Base-by-base conservation (phyloP, 2,888 invertebrate genomes). In the Teleiodes luculella region DNA sequence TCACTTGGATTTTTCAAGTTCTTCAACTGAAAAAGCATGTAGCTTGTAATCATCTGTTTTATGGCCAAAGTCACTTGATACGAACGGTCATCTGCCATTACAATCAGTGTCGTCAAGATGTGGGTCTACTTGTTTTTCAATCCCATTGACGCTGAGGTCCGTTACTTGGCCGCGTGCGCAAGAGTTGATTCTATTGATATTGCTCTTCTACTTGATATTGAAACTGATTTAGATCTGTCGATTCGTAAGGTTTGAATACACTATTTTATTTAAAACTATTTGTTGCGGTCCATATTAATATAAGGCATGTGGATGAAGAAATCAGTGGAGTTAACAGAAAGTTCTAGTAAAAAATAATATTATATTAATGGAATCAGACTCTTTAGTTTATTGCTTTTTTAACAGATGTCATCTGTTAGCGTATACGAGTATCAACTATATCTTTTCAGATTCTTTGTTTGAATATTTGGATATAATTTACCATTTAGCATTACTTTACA, bases 81-180 rank as follows among this genome's bases (percentile, higher is more conserved):
- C 49, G n/a, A 49, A 24, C 36, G 46, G 46, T 30, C 51, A 49
- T 47, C 54, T 43, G 52, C 37, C 53, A 56, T 24, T 49, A 55
- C 59, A 64, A 66, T 68, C 66, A 63, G 57, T 57, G 57, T 59
- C 58, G 60, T 63, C 63, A 59, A 62, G 59, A 56, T 55, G 58
- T 60, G 63, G 64, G 58, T 60, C 60, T 63, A 68, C 78, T 65
- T 75, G 74, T 82, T 84, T 83, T 82, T 82, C 72, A 65, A 60
- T 66, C 59, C 77, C 78, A 80, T 80, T 79, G 80, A 80, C 74
- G 52, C 51, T 36, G 47, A 16, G 49, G 39, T 53, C 56, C 57
- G 53, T 54, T 54, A 54, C 43, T 54, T 11, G 16, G 65, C 62
- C 60, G 60, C 57, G 54, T 60, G 57, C 55, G 35, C 47, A 30